Conservation (phyloP, 2,113 vertebrate genomes). For the Laticauda laticaudata region DNA sequence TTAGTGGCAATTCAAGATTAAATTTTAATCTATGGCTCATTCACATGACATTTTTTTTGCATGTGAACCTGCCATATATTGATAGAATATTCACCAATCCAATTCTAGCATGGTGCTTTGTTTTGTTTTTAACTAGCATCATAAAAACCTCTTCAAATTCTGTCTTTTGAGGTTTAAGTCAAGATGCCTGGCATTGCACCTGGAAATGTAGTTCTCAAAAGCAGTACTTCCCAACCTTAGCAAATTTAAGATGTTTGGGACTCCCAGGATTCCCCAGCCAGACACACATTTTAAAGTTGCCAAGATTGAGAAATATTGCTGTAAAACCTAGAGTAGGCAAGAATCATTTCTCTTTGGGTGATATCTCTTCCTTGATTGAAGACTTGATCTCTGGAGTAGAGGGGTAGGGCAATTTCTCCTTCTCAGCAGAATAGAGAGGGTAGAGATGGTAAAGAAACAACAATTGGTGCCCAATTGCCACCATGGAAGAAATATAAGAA, state of each 20-base stretch:
- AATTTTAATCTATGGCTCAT: neutral
- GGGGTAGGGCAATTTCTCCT: neutral
- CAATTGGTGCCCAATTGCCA: neutral
- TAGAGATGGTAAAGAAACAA: neutral
- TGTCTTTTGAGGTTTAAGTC: neutral
- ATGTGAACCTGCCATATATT: neutral
- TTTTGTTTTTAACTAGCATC: neutral
- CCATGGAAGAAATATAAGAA: neutral
- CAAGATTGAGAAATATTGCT: neutral
- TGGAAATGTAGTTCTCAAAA: neutral
- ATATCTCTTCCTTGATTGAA: neutral
- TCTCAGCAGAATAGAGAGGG: neutral
- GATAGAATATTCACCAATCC: neutral
- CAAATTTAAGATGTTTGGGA: neutral
- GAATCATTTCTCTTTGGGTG: neutral
- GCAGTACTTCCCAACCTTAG: neutral
- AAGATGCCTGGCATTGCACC: neutral
- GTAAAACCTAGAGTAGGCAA: neutral
- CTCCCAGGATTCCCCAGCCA: neutral
- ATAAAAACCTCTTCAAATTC: neutral
- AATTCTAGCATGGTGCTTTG: neutral
- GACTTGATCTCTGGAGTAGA: neutral
- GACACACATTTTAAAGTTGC: neutral
- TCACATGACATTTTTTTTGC: neutral
- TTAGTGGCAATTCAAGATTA: neutral